These are phyloP conservation scores for Elachura formosa DNA, from an alignment of 2,113 vertebrate species.

Conservation along the genomic window DNA sequence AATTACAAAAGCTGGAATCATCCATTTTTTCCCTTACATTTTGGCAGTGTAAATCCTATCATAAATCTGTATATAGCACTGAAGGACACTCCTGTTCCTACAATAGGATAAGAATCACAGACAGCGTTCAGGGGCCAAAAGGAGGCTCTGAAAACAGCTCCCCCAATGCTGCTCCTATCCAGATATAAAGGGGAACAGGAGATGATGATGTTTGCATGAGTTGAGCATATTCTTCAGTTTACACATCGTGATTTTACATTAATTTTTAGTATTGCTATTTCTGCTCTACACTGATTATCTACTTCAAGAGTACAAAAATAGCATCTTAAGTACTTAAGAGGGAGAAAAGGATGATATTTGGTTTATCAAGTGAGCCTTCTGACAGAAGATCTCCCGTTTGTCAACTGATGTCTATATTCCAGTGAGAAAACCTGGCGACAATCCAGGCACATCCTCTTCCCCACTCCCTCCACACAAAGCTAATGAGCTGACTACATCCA, in stretches of 20 bases:
- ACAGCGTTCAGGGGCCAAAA: not conserved
- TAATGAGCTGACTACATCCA: not conserved
- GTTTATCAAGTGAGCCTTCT: constrained; percentile 5
- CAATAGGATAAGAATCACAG: not conserved
- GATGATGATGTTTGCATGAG: not conserved
- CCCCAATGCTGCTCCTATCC: not conserved
- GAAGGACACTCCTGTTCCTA: not conserved
- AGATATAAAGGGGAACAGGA: not conserved
- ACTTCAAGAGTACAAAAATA: constrained; percentile 29
- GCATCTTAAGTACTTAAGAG: not conserved
- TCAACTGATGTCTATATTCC: not conserved
- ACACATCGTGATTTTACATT: not conserved
- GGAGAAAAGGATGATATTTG: not conserved
- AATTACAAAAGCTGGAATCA: not conserved
- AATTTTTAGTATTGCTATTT: constrained; percentile 12
- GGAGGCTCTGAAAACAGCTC: not conserved
- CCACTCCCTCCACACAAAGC: not conserved
- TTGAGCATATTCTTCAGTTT: not conserved
- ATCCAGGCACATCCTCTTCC: not conserved
- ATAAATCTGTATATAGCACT: not conserved
- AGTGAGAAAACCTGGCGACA: not conserved
- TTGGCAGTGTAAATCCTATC: not conserved
- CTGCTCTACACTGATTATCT: constrained; percentile 10
- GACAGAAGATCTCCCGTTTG: not conserved
- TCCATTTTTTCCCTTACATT: not conserved